Evolutionary conservation across 2,113 vertebrate species (phyloP).

Genomic region (Ceyx melanurus): DNA sequence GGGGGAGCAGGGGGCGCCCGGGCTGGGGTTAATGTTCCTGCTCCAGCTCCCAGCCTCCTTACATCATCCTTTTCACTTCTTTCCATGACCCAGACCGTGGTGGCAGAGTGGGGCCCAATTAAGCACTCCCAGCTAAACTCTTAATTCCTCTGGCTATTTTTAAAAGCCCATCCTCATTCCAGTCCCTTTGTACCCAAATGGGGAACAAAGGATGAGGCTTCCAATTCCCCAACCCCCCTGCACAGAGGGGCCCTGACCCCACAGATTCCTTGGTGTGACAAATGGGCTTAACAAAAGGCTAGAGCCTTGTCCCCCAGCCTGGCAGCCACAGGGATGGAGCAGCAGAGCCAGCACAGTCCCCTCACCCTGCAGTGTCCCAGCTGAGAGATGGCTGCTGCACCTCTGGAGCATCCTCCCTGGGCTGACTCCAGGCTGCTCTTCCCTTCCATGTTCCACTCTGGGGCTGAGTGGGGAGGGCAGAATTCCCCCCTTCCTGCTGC

Average conservation of each 20-base stretch:
- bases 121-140: not conserved
- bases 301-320: not conserved
- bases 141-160: slow-evolving; percentile 32
- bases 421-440: not conserved
- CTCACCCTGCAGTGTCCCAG: not conserved
- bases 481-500: not conserved
- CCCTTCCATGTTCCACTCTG: not conserved
- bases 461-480: not conserved
- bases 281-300: not conserved
- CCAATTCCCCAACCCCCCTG: not conserved
- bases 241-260: not conserved
- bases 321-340: accelerated
- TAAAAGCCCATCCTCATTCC: not conserved
- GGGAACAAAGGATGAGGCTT: not conserved
- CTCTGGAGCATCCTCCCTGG: not conserved
- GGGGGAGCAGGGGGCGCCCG: not conserved
- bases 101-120: not conserved
- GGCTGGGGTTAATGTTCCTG: accelerated
- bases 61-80: not conserved
- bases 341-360: not conserved
- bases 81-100: accelerated
- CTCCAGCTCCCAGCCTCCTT: not conserved
- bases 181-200: not conserved
- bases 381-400: not conserved
- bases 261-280: not conserved